A percentile compares a stretch with the other conserved stretches of the same genome.
These are phyloP conservation scores for Phortica okadai DNA, from an alignment of 2,888 invertebrate species.

Conservation along the genomic window DNA sequence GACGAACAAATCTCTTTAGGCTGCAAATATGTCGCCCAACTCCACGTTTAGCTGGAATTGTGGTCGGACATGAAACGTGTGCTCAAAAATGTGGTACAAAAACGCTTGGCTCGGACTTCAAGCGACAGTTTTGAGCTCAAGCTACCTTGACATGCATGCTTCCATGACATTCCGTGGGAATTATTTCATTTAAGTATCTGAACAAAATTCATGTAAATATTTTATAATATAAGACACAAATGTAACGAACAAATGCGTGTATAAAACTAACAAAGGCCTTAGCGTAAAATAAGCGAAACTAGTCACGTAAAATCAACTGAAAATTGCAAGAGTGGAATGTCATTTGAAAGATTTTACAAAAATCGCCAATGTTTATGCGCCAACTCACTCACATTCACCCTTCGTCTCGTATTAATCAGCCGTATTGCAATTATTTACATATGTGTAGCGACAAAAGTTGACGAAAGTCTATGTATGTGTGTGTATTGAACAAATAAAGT, in stretches of 20 bases:
- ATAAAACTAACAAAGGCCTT: not conserved
- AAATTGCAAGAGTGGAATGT: slow-evolving; percentile 53
- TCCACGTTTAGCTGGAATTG: slow-evolving; percentile 6
- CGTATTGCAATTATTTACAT: not conserved
- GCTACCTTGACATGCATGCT: slow-evolving; percentile 2
- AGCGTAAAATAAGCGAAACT: slow-evolving; percentile 43
- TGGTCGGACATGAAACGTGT: not conserved
- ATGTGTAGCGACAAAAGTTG: not conserved
- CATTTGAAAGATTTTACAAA: slow-evolving; percentile 65
- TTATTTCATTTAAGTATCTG: not conserved
- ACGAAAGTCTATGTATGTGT: not conserved
- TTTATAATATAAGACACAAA: slow-evolving; percentile 36
- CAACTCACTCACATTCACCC: not conserved
- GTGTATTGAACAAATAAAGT: not conserved
- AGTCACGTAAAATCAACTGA: slow-evolving; percentile 64
- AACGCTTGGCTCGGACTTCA: too few relatives aligned
- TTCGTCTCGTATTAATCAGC: not conserved
- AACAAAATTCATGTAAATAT: not conserved
- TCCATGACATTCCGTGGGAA: slow-evolving; percentile 22
- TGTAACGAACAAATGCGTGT: not conserved
- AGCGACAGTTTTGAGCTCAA: not conserved
- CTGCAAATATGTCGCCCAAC: not conserved
- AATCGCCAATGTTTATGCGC: slow-evolving; percentile 52
- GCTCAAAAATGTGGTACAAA: not conserved
- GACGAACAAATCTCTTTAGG: slow-evolving; percentile 4